Base-by-base conservation (phyloP, 1,140 invertebrate genomes). In the Panonychus citri region DNA sequence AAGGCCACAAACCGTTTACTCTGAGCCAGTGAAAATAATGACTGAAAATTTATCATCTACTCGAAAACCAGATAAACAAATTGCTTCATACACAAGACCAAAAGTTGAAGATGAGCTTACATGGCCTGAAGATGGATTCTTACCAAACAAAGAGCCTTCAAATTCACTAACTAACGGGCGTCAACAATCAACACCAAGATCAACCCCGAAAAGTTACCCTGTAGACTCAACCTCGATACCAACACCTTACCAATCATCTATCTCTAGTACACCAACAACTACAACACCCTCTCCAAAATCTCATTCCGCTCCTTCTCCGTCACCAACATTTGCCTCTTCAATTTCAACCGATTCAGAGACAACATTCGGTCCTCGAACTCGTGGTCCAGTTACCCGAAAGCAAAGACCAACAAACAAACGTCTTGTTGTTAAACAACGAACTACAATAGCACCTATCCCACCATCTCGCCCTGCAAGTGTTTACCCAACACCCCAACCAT, bases 401-500 rank as follows among this genome's bases (percentile, higher is more conserved):
- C 27, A 58, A 13, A 26, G 58, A 43, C 58, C 60, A 21, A 61
- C 53, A 28, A 60, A 60, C 46, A 61, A 54, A 12, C 50, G 59
- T 39, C 42, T 60, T 19, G 48, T 57, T 13, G 52, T 57, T 7
- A 57, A 57, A 43, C 43, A 60, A 28, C 17, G 30, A 24, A 19
- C 39, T 3, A 54, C 27, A n/a, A 5, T 25, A 30, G 13, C 28
- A 24, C 30, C 50, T 50, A 52, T 5, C 27, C 42, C 48, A 25
- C 51, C 58, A 26, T 58, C 48, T 27, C 54, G 62, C 21, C 62
- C 62, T 15, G 19, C 21, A 19, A 37, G 56, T 19, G 28, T 62
- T n/a, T 60, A 60, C 37, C 53, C 53, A 15, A 62, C 61, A 8
- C 62, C 62, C 5, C 30, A 42, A 34, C 50, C 61, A 21, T 43